These are phyloP conservation scores for Cyprinodon diabolis DNA, from an alignment of 2,797 vertebrate genomes.

Conservation along the genomic window DNA sequence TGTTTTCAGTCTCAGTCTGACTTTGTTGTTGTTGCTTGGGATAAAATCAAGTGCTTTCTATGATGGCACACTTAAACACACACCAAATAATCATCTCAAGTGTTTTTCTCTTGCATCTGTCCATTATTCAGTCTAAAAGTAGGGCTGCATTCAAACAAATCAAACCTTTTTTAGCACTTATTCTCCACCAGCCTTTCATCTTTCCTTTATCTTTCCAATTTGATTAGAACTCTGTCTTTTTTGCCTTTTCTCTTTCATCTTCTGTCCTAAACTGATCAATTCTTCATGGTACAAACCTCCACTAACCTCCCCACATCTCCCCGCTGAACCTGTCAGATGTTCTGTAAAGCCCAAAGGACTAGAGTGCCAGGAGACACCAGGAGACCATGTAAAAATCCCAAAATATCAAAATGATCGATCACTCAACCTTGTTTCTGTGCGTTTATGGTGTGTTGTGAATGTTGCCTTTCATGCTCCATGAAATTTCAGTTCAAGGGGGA, in stretches of 20 bases:
- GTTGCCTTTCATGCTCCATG: neutral
- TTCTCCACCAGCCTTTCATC: constrained; percentile 62
- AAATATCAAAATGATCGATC: neutral
- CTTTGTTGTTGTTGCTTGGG: neutral
- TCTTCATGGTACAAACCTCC: constrained; percentile 52
- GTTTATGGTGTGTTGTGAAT: neutral
- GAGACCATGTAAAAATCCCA: constrained; percentile 20
- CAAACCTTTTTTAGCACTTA: constrained; percentile 33
- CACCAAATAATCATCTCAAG: constrained; percentile 6
- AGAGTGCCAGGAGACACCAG: constrained; percentile 25
- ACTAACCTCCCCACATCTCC: constrained; percentile 3
- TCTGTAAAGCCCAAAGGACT: constrained; percentile 21
- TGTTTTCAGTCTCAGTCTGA: neutral
- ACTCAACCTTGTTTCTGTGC: neutral
- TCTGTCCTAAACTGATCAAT: constrained; percentile 66
- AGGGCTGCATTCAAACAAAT: constrained; percentile 48
- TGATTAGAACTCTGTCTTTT: constrained; percentile 64
- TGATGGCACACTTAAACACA: neutral
- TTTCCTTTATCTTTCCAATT: constrained; percentile 64
- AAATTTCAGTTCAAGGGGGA: constrained; percentile 4
- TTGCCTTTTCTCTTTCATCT: constrained; percentile 69
- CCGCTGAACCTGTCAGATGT: constrained; percentile 31
- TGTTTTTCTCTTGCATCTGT: constrained; percentile 13
- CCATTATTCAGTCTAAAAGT: constrained; percentile 19
- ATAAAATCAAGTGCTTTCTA: neutral